These are phyloP conservation scores for Caenorhabditis afra DNA, from an alignment of 2,888 invertebrate genomes.

Conservation along the genomic window DNA sequence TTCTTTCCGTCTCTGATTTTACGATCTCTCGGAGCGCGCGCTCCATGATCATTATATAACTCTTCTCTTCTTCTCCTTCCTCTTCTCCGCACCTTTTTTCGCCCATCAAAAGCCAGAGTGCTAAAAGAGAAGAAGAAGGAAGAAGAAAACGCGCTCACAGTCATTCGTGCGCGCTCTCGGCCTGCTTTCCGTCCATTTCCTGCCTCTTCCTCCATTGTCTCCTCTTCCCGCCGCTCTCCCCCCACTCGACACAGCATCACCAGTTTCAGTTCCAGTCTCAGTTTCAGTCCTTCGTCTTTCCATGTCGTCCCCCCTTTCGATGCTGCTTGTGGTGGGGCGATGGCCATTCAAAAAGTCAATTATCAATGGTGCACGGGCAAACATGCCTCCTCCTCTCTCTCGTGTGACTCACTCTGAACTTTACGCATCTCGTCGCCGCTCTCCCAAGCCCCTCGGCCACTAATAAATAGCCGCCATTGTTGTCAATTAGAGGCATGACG, in stretches of 20 bases:
- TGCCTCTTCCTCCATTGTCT: constrained; percentile 15
- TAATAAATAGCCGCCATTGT: constrained; percentile 44
- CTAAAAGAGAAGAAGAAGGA: constrained; percentile 4
- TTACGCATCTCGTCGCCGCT: constrained; percentile 40
- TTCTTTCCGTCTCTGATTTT: constrained; percentile 25
- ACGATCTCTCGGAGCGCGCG: constrained; percentile 14
- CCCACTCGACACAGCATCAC: too few species aligned
- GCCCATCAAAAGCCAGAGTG: constrained; percentile 18
- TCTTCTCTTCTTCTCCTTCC: not conserved
- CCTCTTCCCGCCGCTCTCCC: constrained; percentile 5
- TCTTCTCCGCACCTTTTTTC: constrained; percentile 35
- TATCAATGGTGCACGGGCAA: constrained; percentile 37
- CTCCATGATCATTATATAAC: constrained; percentile 39
- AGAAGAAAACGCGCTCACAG: constrained; percentile 6
- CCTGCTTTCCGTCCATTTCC: constrained; percentile 4
- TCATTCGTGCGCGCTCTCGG: constrained; percentile 4
- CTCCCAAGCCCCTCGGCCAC: constrained; percentile 24
- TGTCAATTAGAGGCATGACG: constrained; percentile 54
- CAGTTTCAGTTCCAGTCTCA: constrained; percentile 29
- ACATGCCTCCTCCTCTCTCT: constrained; percentile 29
- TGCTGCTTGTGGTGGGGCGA: constrained; percentile 10
- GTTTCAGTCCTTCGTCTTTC: not conserved
- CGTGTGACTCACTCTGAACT: constrained; percentile 50
- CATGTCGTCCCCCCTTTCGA: not conserved
- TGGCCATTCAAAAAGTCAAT: constrained; percentile 56